Conservation (phyloP, 1,140 invertebrate genomes). For the Tribolium castaneum region DNA sequence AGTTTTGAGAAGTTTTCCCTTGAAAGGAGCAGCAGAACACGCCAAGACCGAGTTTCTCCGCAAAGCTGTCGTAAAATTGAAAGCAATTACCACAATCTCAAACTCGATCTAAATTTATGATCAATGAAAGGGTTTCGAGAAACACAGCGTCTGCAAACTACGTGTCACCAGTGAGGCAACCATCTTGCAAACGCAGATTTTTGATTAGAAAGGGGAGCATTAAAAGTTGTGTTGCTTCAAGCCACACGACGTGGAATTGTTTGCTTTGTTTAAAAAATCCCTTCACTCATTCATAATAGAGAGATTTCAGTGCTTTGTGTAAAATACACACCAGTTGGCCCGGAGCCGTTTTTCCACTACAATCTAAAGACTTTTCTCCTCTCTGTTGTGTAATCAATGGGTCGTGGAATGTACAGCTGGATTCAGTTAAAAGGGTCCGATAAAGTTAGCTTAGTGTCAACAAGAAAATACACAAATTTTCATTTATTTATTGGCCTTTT, state of each 20-base stretch:
- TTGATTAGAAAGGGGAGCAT: slow-evolving; percentile 32
- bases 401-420: background rate
- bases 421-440: background rate
- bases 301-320: slow-evolving; percentile 1
- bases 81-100: slow-evolving; percentile 18
- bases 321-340: background rate
- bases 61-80: slow-evolving; percentile 5
- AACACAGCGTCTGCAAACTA: background rate
- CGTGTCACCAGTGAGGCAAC: background rate
- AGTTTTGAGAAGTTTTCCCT: slow-evolving; percentile 8
- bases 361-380: background rate
- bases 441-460: background rate
- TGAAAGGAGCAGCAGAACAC: background rate
- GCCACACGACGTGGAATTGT: slow-evolving; percentile 1
- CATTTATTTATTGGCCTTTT: background rate
- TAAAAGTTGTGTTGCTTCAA: slow-evolving; percentile 2
- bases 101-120: slow-evolving; percentile 16
- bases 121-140: slow-evolving; percentile 8
- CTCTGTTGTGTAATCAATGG: background rate
- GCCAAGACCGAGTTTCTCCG: slow-evolving; percentile 1
- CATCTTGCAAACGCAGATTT: slow-evolving; percentile 24
- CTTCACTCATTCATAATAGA: slow-evolving; percentile 11
- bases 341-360: background rate
- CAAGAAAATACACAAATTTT: background rate
- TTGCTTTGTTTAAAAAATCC: slow-evolving; percentile 20